Conservation (phyloP, 2,888 invertebrate genomes). For the Polyploca ridens region DNA sequence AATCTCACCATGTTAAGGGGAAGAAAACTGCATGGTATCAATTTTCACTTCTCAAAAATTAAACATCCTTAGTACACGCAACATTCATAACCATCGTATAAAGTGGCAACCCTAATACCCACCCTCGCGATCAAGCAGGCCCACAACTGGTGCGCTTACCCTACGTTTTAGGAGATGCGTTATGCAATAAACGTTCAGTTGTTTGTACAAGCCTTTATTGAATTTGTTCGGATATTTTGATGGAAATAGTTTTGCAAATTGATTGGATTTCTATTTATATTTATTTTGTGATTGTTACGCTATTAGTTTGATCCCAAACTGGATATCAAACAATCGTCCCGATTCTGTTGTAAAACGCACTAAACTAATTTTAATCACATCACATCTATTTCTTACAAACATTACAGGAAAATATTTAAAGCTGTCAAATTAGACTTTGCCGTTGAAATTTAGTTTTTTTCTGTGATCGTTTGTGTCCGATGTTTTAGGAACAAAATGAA, state of each 20-base stretch:
- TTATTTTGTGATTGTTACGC: neutral
- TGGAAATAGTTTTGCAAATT: constrained; percentile 1
- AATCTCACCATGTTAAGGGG: too few relatives aligned
- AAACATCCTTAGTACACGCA: neutral
- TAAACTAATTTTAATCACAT: too few relatives aligned
- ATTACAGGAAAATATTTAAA: too few relatives aligned
- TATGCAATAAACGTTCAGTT: constrained; percentile 49
- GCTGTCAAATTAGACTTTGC: too few relatives aligned
- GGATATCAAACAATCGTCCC: too few relatives aligned
- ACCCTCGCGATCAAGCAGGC: constrained; percentile 6
- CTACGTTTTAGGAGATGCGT: constrained; percentile 39
- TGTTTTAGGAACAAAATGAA: neutral
- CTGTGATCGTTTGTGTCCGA: constrained; percentile 6
- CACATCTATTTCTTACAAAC: too few relatives aligned
- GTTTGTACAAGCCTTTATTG: constrained; percentile 54
- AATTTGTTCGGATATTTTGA: constrained; percentile 50
- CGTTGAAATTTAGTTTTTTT: too few relatives aligned
- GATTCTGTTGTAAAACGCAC: too few relatives aligned
- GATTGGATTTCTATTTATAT: constrained; percentile 1
- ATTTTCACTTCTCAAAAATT: too few relatives aligned
- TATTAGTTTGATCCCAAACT: too few relatives aligned
- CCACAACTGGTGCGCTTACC: constrained; percentile 31
- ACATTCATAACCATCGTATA: neutral
- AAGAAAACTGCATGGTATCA: too few relatives aligned
- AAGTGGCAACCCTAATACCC: neutral